These are phyloP conservation scores for Emys orbicularis DNA, from an alignment of 2,797 vertebrate genomes.

Conservation along the genomic window DNA sequence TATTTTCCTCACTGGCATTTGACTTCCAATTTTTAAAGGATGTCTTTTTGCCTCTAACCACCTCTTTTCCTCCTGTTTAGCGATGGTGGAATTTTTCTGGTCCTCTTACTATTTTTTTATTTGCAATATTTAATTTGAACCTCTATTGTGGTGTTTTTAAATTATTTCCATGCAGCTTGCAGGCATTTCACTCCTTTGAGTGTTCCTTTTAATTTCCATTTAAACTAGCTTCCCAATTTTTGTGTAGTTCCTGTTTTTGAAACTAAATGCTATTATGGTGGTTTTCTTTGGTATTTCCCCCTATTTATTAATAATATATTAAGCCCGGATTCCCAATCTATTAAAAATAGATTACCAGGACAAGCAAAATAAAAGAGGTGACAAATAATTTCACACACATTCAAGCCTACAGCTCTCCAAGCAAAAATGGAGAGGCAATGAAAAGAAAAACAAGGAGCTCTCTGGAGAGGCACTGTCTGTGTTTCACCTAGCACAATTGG, in stretches of 20 bases:
- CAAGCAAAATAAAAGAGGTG: not conserved
- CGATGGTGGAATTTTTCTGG: not conserved
- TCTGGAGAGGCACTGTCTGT: not conserved
- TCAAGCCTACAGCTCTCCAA: not conserved
- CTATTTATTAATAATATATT: not conserved
- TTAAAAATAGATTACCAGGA: not conserved
- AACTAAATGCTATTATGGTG: too few species aligned
- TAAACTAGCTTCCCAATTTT: too few species aligned
- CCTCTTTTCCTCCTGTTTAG: too few species aligned
- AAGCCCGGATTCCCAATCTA: not conserved
- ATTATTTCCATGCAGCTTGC: too few species aligned
- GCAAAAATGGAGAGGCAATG: not conserved
- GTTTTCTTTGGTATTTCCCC: not conserved
- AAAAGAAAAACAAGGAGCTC: not conserved
- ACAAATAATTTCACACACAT: not conserved
- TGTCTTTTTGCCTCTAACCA: too few species aligned
- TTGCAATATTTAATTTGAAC: too few species aligned
- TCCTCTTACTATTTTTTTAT: not conserved
- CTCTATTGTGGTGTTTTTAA: too few species aligned
- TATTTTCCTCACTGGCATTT: not conserved
- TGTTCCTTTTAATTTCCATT: too few species aligned
- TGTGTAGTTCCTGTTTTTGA: too few species aligned
- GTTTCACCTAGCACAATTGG: not conserved
- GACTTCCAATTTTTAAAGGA: not conserved
- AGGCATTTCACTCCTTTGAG: too few species aligned